These are phyloP conservation scores for Micronisus gabar DNA, from an alignment of 2,113 vertebrate genomes.

Conservation along the genomic window DNA sequence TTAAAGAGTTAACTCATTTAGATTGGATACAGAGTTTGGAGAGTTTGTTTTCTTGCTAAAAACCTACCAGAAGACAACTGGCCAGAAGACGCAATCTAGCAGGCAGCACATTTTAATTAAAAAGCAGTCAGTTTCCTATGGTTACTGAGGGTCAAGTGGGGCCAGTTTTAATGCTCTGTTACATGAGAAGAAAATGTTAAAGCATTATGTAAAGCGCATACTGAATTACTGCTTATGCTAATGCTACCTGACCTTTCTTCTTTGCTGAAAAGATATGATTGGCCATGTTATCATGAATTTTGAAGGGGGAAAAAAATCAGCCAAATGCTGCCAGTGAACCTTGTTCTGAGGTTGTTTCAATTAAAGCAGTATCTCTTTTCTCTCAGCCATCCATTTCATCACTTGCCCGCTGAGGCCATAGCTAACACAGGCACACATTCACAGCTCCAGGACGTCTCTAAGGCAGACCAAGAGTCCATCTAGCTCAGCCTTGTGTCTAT, in stretches of 20 bases:
- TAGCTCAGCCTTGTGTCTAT: background rate
- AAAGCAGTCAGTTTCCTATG: conserved; percentile 66
- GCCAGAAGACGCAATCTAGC: background rate
- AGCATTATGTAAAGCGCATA: conserved; percentile 2
- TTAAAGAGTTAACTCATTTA: background rate
- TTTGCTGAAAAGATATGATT: conserved; percentile 29
- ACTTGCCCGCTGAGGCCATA: background rate
- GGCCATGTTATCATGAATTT: background rate
- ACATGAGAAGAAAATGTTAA: conserved; percentile 33
- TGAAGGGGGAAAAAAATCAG: background rate
- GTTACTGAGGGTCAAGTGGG: conserved; percentile 68
- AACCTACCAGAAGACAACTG: background rate
- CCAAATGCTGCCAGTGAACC: background rate
- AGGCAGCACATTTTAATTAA: conserved; percentile 72
- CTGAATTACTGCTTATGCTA: conserved; percentile 20
- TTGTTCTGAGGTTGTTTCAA: background rate
- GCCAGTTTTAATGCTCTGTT: conserved; percentile 67
- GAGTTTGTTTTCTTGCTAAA: background rate
- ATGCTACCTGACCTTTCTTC: conserved; percentile 64
- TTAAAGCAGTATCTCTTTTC: background rate
- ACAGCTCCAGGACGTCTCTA: background rate
- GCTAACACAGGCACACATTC: background rate
- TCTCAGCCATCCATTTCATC: background rate
- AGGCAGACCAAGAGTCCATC: background rate
- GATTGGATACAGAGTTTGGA: background rate